Evolutionary conservation across 2,797 vertebrate genomes (phyloP), one percentile per base, ranked within the genome.

Genomic region (Cyprinodon diabolis): DNA sequence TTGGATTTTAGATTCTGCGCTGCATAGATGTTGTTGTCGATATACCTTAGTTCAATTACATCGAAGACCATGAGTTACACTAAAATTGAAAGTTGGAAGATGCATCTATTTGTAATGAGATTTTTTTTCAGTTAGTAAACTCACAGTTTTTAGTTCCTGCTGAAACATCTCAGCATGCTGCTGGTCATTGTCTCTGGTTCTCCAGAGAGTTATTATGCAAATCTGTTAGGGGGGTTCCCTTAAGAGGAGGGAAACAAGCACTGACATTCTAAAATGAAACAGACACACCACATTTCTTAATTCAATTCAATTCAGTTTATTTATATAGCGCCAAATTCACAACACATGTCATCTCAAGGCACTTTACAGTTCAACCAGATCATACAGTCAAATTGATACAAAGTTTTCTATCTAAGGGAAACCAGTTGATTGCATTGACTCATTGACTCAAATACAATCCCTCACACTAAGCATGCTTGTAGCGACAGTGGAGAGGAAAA

Each of bases 21-120:
- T 30, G 30, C 30, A 30, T 30, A 30, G 30, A 3, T 30, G 30
- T 30, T 30, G 30, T 30, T 30, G 30, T 30, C 2, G 30, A 30
- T 30, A 30, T 30, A 30, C 30, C 30, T 30, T 47, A 47, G 9
- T 62, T 66, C 4, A 80, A 54, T 70, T 21, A 71, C 25, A 76
- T 62, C 70, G 43, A 10, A n/a, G 23, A 66, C 19, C 47, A 66
- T 49, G 14, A 48, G 78, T 65, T 79, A 62, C 8, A 60, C 37
- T 25, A 77, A 25, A 43, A 60, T 40, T 45, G 3, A 83, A 74
- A 74, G 74, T 77, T 71, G 54, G 25, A 74, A 21, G 40, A 37
- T 43, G 56, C 25, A 58, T 79, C 66, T 77, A 86, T 84, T 79
- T 81, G 23, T 15, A 37, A 45, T 54, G 72, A 67, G 79, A 30